Base-by-base conservation (phyloP, 2,888 invertebrate species). In the Seira ritae region DNA sequence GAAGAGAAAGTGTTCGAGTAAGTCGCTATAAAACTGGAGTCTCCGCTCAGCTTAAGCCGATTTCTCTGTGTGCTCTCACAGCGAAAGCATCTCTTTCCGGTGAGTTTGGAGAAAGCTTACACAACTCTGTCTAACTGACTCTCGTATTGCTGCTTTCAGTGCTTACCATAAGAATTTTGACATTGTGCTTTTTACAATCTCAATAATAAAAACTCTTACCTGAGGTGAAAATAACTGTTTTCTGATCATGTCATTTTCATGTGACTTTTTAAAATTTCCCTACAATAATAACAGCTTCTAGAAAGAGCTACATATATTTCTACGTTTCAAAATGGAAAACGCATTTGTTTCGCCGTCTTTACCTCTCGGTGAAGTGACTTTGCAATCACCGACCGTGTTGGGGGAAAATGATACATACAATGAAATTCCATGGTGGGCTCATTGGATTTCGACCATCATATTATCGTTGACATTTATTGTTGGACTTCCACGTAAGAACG, bases 401-500 rank as follows among this genome's bases (percentile, higher is more conserved):
- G 86, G 81, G 75, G 75, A 75, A 78, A 75, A 50, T 72, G 81
- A 86, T 72, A 50, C 70, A 8, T 75, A 55, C 72, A 15, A 70
- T 10, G 68, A 66, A 15, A 37, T 84, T 71, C 85, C 88, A 4
- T 68, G 60, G 50, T 87, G 88, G 88, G 83, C 84, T 70, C 79
- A 85, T 71, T 86, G 85, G 86, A 23, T 84, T 19, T 86, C 86
- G 20, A 84, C 86, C 1, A 78, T 75, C 12, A 68, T 86, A 12
- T 80, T 88, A 22, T 84, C 83, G 1, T 67, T 87, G 42, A 76
- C 85, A 50, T 85, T 86, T 77, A 62, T 85, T 73, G 79, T 88
- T 80, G 88, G 86, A 85, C 75, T 88, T 10, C 86, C 88, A 76
- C 65, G 88, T 88, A 86, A 88, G 88, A 69, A 22, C 19, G 10